phyloP scores from a whole-genome alignment of 1,140 invertebrate genomes.

The Pygmarrhopalites habei region DNA sequence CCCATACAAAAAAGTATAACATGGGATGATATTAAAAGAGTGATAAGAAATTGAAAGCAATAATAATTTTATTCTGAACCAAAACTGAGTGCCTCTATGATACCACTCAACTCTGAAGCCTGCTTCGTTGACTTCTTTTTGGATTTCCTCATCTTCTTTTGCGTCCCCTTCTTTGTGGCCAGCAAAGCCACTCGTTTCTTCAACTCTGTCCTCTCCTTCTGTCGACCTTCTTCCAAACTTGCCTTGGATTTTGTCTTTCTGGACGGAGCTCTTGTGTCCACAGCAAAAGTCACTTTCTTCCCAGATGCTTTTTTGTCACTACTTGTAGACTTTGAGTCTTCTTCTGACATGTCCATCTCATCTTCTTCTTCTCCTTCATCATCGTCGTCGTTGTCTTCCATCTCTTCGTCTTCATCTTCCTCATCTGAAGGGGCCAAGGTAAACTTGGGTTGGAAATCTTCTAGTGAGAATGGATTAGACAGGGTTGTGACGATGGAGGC shows the following conservation, averaged over 20 bases:
- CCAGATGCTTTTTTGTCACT: slow-evolving; percentile 12
- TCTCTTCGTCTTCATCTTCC: slow-evolving; percentile 11
- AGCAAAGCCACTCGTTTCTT: slow-evolving; percentile 16
- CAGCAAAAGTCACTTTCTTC: slow-evolving; percentile 34
- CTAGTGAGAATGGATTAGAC: slow-evolving; percentile 34
- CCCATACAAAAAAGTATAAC: too few species aligned
- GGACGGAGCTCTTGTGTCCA: slow-evolving; percentile 13
- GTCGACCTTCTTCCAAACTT: not conserved
- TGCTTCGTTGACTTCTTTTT: slow-evolving; percentile 34
- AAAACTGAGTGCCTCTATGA: too few species aligned
- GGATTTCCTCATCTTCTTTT: slow-evolving; percentile 35
- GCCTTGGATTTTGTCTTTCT: slow-evolving; percentile 6
- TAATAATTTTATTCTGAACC: too few species aligned
- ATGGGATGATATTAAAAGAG: too few species aligned
- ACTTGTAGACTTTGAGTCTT: not conserved
- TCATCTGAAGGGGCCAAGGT: not conserved
- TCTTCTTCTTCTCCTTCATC: slow-evolving; percentile 11
- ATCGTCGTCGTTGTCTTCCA: slow-evolving; percentile 11
- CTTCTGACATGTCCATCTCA: slow-evolving; percentile 20
- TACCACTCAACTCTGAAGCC: slow-evolving; percentile 21
- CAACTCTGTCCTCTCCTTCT: not conserved
- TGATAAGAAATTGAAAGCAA: too few species aligned
- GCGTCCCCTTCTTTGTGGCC: slow-evolving; percentile 27
- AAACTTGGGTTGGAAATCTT: slow-evolving; percentile 13
- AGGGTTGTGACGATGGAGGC: slow-evolving; percentile 16